Percentiles rank a stretch among this genome's conserved stretches.
These are phyloP conservation scores for Anguilla obscura DNA, from an alignment of 2,797 vertebrate genomes.

Conservation along the genomic window DNA sequence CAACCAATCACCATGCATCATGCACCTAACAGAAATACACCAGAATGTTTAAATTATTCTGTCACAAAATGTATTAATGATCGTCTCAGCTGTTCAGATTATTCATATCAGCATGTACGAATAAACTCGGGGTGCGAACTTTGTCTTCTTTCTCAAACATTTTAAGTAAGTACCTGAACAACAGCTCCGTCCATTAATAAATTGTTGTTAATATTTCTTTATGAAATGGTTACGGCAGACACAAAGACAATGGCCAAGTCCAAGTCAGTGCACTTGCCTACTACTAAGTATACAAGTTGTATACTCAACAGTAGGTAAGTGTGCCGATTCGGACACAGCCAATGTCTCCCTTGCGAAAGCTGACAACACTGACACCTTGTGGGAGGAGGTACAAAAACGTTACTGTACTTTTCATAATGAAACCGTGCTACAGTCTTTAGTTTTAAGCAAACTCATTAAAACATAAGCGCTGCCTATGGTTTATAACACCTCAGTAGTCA, in stretches of 20 bases:
- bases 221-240: background rate
- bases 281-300: too few relatives aligned
- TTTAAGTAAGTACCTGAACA: background rate
- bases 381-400: background rate
- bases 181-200: background rate
- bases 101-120: background rate
- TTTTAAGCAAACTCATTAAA: background rate
- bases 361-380: constrained; percentile 7
- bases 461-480: background rate
- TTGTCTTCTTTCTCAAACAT: background rate
- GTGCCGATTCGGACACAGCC: too few relatives aligned
- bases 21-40: background rate
- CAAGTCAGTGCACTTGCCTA: too few relatives aligned
- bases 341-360: background rate
- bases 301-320: too few relatives aligned
- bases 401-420: background rate
- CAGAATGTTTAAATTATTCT: background rate
- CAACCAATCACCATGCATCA: background rate
- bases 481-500: background rate
- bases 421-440: background rate
- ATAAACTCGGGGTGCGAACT: background rate
- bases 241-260: background rate
- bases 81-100: background rate
- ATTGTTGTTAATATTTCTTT: background rate
- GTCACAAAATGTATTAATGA: background rate